Base-by-base conservation (phyloP, 2,888 invertebrate species). In the Drosophila prostipennis region DNA sequence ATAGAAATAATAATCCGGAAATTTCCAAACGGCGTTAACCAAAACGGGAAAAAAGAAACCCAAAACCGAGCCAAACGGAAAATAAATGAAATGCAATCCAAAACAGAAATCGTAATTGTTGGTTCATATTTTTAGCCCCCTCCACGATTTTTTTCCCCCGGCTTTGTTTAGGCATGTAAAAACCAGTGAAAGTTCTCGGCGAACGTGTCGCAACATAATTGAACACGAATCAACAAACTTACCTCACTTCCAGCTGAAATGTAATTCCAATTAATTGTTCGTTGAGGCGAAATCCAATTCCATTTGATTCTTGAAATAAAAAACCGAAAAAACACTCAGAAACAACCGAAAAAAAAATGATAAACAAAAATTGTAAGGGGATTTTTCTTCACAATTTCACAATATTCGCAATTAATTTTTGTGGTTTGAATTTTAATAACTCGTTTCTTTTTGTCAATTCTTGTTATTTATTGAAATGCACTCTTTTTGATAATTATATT, bases 131-230 rank as follows among this genome's bases (percentile, higher is more conserved):
- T 36, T 23, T 13, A 6, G 6, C 23, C 40, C n/a, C 56, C 11
- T 10, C 8, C 34, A 23, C 61, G 11, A 23, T 13, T 26, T 6
- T 11, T 6, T 19, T 13, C 8, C 14, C 10, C 36, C 34, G 26
- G n/a, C n/a, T 36, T 34, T 16, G 10, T 26, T 26, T 36, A 16
- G 7, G 16, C 32, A 48, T 23, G 48, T 26, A 19, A 29, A 16
- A 26, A 36, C 13, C 64, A 64, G 65, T 64, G 64, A 64, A 64
- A 64, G 64, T 61, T 61, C 61, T 61, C 45, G 13, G 32, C 61
- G 39, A 61, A 46, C 61, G 61, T 61, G 61, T 60, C 61, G 61
- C 61, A 61, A 61, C 61, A 61, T 46, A 39, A 60, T 19, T 32
- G 39, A 32, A 60, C 58, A 60, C 16, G 61, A 46, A 46, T 29